Evolutionary conservation across 2,888 invertebrate species (phyloP).

Genomic region (Miltochrista miniata): DNA sequence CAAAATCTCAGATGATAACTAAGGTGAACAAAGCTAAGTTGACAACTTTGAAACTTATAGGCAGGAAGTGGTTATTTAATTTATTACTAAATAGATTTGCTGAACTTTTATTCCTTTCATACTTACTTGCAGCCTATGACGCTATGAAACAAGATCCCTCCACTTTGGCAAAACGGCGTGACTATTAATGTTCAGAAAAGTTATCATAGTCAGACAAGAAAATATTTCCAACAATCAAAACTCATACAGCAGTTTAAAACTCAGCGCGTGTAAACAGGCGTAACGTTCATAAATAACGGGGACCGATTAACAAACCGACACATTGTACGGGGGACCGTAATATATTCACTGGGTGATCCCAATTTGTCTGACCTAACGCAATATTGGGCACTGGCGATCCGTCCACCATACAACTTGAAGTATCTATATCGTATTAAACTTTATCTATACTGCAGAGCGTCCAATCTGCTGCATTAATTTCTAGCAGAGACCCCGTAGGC

Average conservation of each 20-base stretch:
- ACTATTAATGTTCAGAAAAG: no score
- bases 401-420: constrained; percentile 50
- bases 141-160: no score
- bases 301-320: constrained; percentile 80
- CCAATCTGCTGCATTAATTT: not conserved
- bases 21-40: no score
- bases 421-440: constrained; percentile 41
- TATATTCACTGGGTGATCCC: constrained; percentile 81
- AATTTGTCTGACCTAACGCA: constrained; percentile 82
- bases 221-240: constrained; percentile 10
- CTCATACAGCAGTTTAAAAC: constrained; percentile 20
- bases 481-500: no score
- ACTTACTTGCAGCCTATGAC: no score
- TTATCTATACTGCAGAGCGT: constrained; percentile 18
- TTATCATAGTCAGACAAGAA: no score
- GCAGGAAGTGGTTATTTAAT: no score
- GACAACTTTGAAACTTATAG: no score
- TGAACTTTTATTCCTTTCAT: no score
- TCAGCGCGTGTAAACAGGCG: constrained; percentile 50
- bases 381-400: constrained; percentile 65
- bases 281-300: constrained; percentile 71
- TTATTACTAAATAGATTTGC: no score
- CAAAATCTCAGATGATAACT: no score
- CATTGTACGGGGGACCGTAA: constrained; percentile 72
- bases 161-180: no score